Base-by-base conservation (phyloP, 1,140 invertebrate genomes). In the Anoplolepis gracilipes region DNA sequence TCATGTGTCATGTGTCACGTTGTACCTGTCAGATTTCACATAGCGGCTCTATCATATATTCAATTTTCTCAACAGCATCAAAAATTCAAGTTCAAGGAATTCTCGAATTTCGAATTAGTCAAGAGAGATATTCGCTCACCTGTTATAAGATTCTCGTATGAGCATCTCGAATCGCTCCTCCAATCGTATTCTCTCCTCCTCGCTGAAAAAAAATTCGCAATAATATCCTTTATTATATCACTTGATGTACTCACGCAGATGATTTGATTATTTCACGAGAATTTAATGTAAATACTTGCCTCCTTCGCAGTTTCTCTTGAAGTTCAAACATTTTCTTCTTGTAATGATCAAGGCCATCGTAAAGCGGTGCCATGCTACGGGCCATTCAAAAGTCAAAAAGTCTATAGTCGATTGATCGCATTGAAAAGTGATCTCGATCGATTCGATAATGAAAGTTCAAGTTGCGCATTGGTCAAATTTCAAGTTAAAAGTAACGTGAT, bases 111-210 rank as follows among this genome's bases (percentile, higher is more conserved):
- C 13, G 1, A 13, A 28, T 10, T 1, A 22, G 2, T 8, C 5
- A 42, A 13, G 16, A n/a, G n/a, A n/a, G n/a, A 65, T 65, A 61
- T 0, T 61, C 8, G 84, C 87, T 88, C 81, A 95, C 94, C 94
- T 94, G 22, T 91, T 91, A 87, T 85, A 89, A 59, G 93, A 93
- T 19, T 94, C 93, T 81, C 93, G 90, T 7, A 92, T 84, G 19
- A 95, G 84, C 33, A 93, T 59, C 49, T 93, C 93, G 72, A 94
- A 95, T 69, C 93, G 91, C 64, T 94, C 92, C 69, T 95, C 94
- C 72, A 95, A 79, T 46, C 90, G 91, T 81, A 94, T 93, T 70
- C 94, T 93, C 73, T 95, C 93, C 78, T 95, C 93, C 73, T 95
- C 94, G 65, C 94, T 95, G 46, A 1, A 88, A 90, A 42, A 67